These are phyloP conservation scores for Argyrosomus japonicus DNA, from an alignment of 2,113 vertebrate genomes.

Conservation along the genomic window DNA sequence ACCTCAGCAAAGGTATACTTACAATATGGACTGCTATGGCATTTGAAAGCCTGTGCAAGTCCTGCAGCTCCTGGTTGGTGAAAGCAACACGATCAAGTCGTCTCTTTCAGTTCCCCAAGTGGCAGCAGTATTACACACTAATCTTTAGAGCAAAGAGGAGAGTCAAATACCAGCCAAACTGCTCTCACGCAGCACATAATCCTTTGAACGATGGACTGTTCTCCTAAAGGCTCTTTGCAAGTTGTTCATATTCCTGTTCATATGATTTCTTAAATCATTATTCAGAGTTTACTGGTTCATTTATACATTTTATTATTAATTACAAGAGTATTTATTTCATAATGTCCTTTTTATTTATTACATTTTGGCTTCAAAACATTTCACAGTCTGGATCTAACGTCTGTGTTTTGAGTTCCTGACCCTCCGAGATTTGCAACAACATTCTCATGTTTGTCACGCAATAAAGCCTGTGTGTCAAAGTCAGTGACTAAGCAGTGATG, in stretches of 20 bases:
- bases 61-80: conserved; percentile 3
- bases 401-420: not conserved
- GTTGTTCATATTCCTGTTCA: not conserved
- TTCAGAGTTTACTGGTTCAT: not conserved
- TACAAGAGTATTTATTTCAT: not conserved
- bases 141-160: conserved; percentile 56
- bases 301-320: not conserved
- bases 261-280: not conserved
- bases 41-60: not conserved
- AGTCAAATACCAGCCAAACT: conserved; percentile 52
- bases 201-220: conserved; percentile 40
- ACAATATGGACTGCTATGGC: not conserved
- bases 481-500: not conserved
- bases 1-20: not conserved
- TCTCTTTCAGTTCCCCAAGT: conserved; percentile 23
- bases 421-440: conserved; percentile 7
- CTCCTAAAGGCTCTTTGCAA: conserved; percentile 34
- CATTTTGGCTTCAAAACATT: not conserved
- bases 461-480: not conserved
- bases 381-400: not conserved
- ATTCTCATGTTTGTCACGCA: conserved; percentile 12
- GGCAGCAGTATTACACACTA: conserved; percentile 46
- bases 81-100: conserved; percentile 40
- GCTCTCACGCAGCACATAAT: conserved; percentile 51
- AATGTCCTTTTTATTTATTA: not conserved